Base-by-base conservation (phyloP, 1,140 invertebrate genomes). In the Drosophila watanabei region DNA sequence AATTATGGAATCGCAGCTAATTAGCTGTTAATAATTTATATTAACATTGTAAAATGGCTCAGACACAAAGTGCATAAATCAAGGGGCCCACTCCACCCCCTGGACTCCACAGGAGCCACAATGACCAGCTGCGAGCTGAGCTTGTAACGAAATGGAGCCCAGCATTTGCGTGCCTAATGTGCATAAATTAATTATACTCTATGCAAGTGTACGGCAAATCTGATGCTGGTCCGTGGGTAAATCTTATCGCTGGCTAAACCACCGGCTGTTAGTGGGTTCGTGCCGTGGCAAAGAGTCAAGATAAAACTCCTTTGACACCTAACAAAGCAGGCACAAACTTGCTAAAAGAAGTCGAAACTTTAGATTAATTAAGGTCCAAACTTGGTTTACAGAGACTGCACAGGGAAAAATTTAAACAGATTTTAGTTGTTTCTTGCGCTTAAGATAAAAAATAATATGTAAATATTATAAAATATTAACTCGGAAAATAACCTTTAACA, bases 1-100 rank as follows among this genome's bases (percentile, higher is more conserved):
- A 89, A 73, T 85, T 71, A 68, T 80, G 54, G 51, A 83, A 91
- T 86, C 68, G 63, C 71, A 79, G 80, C 80, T 87, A 91, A 91
- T 91, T 91, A 91, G 77, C 83, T 91, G 87, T 87, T 91, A 91
- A 91, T 91, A 83, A 91, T 83, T 84, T 83, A 79, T 80, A 91
- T 91, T 91, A 87, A 83, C 87, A 81, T 79, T 87, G 87, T 70
- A 73, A 76, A 81, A 76, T 81, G 69, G 63, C 63, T 65, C 45
- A 73, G 33, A 70, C 65, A 66, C 75, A 90, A 89, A 89, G 86
- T 77, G 86, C 86, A 89, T 85, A 90, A 90, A 82, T 89, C 86
- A 89, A 75, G 66, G 35, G 62, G 24, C 45, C 48, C 39, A 20
- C 32, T 30, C 37, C 62, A 30, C 63, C 20, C 46, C 2, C 35